Evolutionary conservation across 2,888 invertebrate species (phyloP), one percentile per base, ranked within the genome.

Genomic region (Lasioglossum vierecki): DNA sequence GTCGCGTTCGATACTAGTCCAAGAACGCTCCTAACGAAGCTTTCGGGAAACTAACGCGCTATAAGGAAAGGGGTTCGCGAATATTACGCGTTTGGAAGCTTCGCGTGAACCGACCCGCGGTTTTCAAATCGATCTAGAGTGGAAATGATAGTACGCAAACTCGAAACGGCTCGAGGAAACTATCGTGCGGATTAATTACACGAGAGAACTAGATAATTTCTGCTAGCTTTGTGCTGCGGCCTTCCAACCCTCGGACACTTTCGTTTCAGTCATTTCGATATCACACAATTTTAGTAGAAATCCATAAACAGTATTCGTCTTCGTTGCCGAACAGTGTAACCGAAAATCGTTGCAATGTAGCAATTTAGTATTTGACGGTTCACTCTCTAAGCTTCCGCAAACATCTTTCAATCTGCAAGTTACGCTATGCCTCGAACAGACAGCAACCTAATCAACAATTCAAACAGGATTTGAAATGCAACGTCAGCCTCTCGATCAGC

Each of bases 41-140:
- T n/a, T 60, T 26, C 70, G 35, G 22, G 15, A 46, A 49, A 13
- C 13, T 68, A 35, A 63, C 18, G 26, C 22, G 39, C 77, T 78
- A n/a, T 11, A 72, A 72, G 63, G 70, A 41, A 66, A 41, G 30
- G 60, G 15, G 9, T 15, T 71, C 60, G 46, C 26, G 35, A 57
- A 49, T 60, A 57, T 81, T 30, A 44, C 44, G 30, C 49, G 22
- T n/a, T 13, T 39, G 71, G 75, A 85, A 80, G 74, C 80, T 73
- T 78, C 35, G 68, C 76, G 30, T 6, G 49, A 77, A 86, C 87
- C 87, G 87, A 80, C 87, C 87, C 74, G 87, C 87, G 87, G 87
- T 80, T 77, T 68, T 74, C 30, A 79, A 5, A n/a, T 22, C 46
- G 39, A 78, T 74, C 44, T 26, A 74, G 57, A 46, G 15, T 15